Conservation (phyloP, 1,140 invertebrate genomes). For the Psilanteris sp. region DNA sequence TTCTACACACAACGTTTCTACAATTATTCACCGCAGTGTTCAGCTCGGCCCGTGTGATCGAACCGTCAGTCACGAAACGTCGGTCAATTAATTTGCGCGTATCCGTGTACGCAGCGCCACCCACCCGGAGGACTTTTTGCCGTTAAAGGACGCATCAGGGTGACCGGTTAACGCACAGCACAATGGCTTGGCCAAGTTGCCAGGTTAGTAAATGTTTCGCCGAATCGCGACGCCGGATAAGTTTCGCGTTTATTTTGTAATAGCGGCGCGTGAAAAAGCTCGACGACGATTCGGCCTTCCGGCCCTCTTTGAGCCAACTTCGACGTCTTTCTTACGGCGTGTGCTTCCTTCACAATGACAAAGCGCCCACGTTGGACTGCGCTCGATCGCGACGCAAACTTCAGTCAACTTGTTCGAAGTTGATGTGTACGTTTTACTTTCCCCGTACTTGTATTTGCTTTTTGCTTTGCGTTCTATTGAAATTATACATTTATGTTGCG, state of each 20-base stretch:
- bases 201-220: slow-evolving; percentile 19
- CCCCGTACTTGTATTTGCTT: no score
- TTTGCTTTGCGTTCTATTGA: no score
- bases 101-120: slow-evolving; percentile 3
- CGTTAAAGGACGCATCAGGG: slow-evolving; percentile 34
- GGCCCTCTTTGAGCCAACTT: slow-evolving; percentile 1
- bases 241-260: slow-evolving; percentile 16
- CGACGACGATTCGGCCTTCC: slow-evolving; percentile 6
- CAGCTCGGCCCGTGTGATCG: slow-evolving; percentile 25
- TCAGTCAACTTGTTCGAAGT: no score
- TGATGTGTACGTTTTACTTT: no score
- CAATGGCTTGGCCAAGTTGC: slow-evolving; percentile 36
- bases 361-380: no score
- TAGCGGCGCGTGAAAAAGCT: slow-evolving; percentile 2
- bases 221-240: not conserved
- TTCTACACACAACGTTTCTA: slow-evolving; percentile 31
- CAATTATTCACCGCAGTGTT: slow-evolving; percentile 40
- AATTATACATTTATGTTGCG: no score
- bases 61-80: slow-evolving; percentile 22
- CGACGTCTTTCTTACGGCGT: slow-evolving; percentile 13
- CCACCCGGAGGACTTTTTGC: slow-evolving; percentile 10
- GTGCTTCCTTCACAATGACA: slow-evolving; percentile 8
- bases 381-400: no score
- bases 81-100: slow-evolving; percentile 43
- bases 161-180: slow-evolving; percentile 37